Conservation (phyloP, 2,888 invertebrate genomes). For the Xanthorhoe spadicearia region DNA sequence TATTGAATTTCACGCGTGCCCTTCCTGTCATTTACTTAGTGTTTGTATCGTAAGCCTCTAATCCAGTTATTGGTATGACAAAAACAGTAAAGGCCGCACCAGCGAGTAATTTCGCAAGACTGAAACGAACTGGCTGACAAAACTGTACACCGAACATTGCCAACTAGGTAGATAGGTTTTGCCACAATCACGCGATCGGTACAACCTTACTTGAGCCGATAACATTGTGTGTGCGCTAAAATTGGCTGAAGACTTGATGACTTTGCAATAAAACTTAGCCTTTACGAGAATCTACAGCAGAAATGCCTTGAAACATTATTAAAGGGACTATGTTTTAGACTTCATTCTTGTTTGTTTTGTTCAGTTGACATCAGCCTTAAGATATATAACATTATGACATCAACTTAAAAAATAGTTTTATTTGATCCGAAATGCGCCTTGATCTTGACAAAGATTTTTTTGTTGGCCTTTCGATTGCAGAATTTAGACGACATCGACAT, state of each 20-base stretch:
- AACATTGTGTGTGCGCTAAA: slow-evolving; percentile 63
- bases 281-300: slow-evolving; percentile 26
- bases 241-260: slow-evolving; percentile 39
- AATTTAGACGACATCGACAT: slow-evolving; percentile 30
- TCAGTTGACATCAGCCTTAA: slow-evolving; percentile 1
- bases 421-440: slow-evolving; percentile 23
- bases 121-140: slow-evolving; percentile 72
- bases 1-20: slow-evolving; percentile 26
- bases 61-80: slow-evolving; percentile 39
- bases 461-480: slow-evolving; percentile 17
- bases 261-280: slow-evolving; percentile 41
- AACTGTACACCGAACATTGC: slow-evolving; percentile 68
- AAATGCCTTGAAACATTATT: neutral
- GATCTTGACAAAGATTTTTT: slow-evolving; percentile 31
- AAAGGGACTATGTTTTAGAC: slow-evolving; percentile 5
- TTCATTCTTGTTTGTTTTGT: slow-evolving; percentile 2
- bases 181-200: slow-evolving; percentile 76
- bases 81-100: slow-evolving; percentile 52
- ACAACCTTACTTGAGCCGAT: slow-evolving; percentile 57
- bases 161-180: slow-evolving; percentile 77
- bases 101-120: slow-evolving; percentile 73
- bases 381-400: slow-evolving; percentile 14
- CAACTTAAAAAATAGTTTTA: slow-evolving; percentile 16
- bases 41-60: slow-evolving; percentile 31
- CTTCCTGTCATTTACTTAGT: slow-evolving; percentile 40